Base-by-base conservation (phyloP, 2,797 vertebrate genomes). In the Diplodus sargus region DNA sequence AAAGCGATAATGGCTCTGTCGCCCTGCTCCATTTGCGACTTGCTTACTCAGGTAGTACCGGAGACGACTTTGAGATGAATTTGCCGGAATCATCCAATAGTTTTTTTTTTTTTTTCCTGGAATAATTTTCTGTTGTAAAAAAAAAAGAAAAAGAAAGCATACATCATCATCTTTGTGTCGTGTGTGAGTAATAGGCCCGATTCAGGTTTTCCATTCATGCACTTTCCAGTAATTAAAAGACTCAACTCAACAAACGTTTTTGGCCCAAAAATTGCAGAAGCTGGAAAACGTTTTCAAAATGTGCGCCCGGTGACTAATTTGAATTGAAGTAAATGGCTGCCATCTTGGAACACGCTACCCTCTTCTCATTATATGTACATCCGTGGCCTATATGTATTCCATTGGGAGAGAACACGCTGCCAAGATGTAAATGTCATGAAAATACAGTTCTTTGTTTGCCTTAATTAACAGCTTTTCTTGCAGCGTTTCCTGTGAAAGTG, bases 1-100 rank as follows among this genome's bases (percentile, higher is more conserved):
- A 47, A 76, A 63, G 63, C 59, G 69, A 65, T 71, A 59, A 48
- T 48, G 39, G 23, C 52, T 75, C 17, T 23, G 49, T 39, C 34
- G 34, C 39, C 39, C 39, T 23, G 16, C 8, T 49, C 18, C 17
- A 49, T 39, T 39, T 39, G 39, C 39, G 10, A 39, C 10, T 39
- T 11, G 39, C 39, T 39, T 39, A 39, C 39, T 39, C 11, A 39
- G 39, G 39, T 39, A 39, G 10, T 11, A 11, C 10, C 39, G 39
- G 39, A 10, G 39, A 39, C 39, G 10, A 39, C 39, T 39, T 39
- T 11, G 39, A 39, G 39, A 39, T 39, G 39, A 39, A 39, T 39
- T 39, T 11, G 39, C 39, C 39, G 0, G 39, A 39, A 39, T 39
- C 39, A 39, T 39, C 39, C 9, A 11, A 39, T 8, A 49, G 17